phyloP scores from a whole-genome alignment of 2,797 vertebrate species.

The Hippoglossus hippoglossus region DNA sequence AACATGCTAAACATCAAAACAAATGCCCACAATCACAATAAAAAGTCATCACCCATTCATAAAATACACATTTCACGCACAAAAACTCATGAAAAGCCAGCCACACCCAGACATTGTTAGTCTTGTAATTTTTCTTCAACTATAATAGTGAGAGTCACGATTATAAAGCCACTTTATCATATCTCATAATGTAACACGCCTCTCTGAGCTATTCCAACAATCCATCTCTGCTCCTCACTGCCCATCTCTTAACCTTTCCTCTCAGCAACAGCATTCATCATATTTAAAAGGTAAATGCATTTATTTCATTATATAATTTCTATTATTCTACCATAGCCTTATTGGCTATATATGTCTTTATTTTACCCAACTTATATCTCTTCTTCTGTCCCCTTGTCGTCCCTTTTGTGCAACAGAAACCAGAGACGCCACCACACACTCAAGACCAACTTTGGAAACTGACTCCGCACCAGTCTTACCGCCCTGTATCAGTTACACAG shows the following conservation, averaged over 20 bases:
- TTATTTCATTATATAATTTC: background rate
- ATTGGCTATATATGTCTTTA: background rate
- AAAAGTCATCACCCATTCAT: background rate
- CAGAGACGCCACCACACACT: slow-evolving; percentile 43
- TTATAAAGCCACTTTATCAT: slow-evolving; percentile 17
- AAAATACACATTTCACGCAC: background rate
- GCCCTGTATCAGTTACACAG: slow-evolving; percentile 64
- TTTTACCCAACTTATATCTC: background rate
- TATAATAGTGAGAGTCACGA: slow-evolving; percentile 16
- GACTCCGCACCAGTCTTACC: slow-evolving; percentile 53
- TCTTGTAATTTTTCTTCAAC: slow-evolving; percentile 7
- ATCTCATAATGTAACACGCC: slow-evolving; percentile 30
- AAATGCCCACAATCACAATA: background rate
- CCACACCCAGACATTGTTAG: slow-evolving; percentile 1
- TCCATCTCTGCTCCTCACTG: background rate
- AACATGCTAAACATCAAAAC: background rate
- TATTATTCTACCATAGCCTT: too few relatives aligned
- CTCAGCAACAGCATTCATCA: slow-evolving; percentile 12
- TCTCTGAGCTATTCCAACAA: slow-evolving; percentile 37
- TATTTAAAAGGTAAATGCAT: slow-evolving; percentile 8
- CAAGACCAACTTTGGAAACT: slow-evolving; percentile 57
- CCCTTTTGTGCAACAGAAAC: slow-evolving; percentile 50
- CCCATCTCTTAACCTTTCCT: slow-evolving; percentile 3
- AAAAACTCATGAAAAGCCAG: slow-evolving; percentile 7
- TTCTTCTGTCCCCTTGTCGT: slow-evolving; percentile 7